A percentile compares a stretch with the other conserved stretches of the same genome.
Evolutionary conservation across 2,888 invertebrate species (phyloP).

Genomic region (Bibio marci): DNA sequence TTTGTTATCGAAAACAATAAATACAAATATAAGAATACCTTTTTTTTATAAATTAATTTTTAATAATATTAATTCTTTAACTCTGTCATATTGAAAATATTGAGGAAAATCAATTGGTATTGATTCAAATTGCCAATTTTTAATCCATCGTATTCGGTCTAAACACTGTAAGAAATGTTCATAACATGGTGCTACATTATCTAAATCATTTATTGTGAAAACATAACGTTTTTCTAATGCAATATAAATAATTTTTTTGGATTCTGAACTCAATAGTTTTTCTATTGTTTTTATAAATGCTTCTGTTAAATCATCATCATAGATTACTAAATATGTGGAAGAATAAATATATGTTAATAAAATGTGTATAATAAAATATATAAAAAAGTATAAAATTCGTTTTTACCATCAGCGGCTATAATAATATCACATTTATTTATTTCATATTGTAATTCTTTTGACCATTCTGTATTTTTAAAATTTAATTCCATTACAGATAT

Average conservation of each 20-base stretch:
- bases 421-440: conserved; percentile 45
- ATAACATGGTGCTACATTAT: conserved; percentile 73
- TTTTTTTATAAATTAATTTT: conserved; percentile 33
- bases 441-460: conserved; percentile 33
- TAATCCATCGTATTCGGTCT: conserved; percentile 14
- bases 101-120: conserved; percentile 56
- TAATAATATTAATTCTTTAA: conserved; percentile 59
- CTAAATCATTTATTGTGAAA: conserved; percentile 63
- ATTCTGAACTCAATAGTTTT: conserved; percentile 34
- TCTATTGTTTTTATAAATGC: conserved; percentile 58
- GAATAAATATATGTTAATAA: conserved; percentile 3
- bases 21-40: too few species aligned
- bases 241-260: conserved; percentile 46
- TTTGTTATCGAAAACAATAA: too few species aligned
- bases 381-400: conserved; percentile 1
- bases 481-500: conserved; percentile 46
- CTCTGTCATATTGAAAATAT: conserved; percentile 65
- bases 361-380: conserved; percentile 2
- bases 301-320: conserved; percentile 65
- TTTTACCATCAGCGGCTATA: conserved; percentile 66
- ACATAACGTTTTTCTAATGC: conserved; percentile 77
- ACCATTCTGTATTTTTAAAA: conserved; percentile 44
- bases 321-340: conserved; percentile 49
- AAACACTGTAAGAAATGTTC: conserved; percentile 58
- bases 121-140: conserved; percentile 38